A percentile compares a stretch with the other conserved stretches of the same genome.
Evolutionary conservation across 1,140 invertebrate species (phyloP).

Genomic region (Papilio machaon): DNA sequence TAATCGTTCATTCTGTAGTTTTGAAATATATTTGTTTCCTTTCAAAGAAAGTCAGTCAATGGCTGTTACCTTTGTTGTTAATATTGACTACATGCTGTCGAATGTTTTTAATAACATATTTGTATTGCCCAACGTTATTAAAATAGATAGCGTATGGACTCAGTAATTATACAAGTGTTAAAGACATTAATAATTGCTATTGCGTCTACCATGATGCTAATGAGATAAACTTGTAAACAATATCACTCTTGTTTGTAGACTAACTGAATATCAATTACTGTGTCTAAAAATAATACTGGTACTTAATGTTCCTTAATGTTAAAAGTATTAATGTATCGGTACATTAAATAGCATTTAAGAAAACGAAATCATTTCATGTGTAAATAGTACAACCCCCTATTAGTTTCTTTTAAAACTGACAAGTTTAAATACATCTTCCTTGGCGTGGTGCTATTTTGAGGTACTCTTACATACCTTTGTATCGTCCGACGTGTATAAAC

Average conservation of each 20-base stretch:
- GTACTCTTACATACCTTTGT: conserved; percentile 17
- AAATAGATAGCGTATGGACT: background rate
- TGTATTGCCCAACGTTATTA: background rate
- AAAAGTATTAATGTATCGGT: no score
- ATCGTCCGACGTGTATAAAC: conserved; percentile 7
- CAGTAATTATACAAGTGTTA: background rate
- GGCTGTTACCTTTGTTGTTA: no score
- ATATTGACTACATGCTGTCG: no score
- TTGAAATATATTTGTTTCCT: no score
- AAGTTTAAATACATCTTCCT: conserved; percentile 21
- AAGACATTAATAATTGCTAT: background rate
- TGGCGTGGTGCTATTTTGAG: conserved; percentile 14
- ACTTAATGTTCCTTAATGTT: background rate
- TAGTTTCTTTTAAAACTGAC: conserved; percentile 5
- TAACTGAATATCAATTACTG: background rate
- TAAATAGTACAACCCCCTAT: background rate
- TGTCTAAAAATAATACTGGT: background rate
- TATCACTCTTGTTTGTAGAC: background rate
- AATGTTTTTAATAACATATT: no score
- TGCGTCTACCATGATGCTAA: background rate
- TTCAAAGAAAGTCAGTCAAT: no score
- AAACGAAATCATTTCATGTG: background rate
- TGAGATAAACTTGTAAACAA: background rate
- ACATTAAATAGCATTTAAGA: background rate
- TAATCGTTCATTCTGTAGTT: no score